Evolutionary conservation across 2,888 invertebrate genomes (phyloP).

Genomic region (Tanytarsus gracilentus): DNA sequence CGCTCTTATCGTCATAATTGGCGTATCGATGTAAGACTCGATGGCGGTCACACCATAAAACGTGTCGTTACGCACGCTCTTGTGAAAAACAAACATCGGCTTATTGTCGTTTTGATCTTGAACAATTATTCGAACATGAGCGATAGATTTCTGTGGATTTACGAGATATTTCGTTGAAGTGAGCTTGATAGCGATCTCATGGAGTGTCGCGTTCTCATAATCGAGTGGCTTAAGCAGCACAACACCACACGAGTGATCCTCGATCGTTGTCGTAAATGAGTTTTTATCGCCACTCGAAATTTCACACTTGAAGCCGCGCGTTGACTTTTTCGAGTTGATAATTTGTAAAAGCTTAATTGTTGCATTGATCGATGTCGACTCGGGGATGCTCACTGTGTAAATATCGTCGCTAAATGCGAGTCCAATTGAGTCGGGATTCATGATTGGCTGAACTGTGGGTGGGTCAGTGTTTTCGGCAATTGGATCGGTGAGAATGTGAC

Average conservation of each 20-base stretch:
- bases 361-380: slow-evolving; percentile 45
- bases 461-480: slow-evolving; percentile 43
- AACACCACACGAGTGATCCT: slow-evolving; percentile 75
- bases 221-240: slow-evolving; percentile 63
- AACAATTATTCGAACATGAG: slow-evolving; percentile 71
- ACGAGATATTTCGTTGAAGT: slow-evolving; percentile 72
- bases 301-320: slow-evolving; percentile 60
- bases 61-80: slow-evolving; percentile 53
- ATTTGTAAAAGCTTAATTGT: slow-evolving; percentile 42
- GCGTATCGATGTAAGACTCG: slow-evolving; percentile 63
- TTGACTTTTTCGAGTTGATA: slow-evolving; percentile 40
- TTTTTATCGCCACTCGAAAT: slow-evolving; percentile 72
- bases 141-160: slow-evolving; percentile 64
- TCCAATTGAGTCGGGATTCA: slow-evolving; percentile 46
- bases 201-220: slow-evolving; percentile 65
- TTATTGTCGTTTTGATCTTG: slow-evolving; percentile 82
- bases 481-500: slow-evolving; percentile 65
- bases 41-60: slow-evolving; percentile 73
- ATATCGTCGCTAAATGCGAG: slow-evolving; percentile 80
- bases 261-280: slow-evolving; percentile 62
- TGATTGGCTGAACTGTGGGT: slow-evolving; percentile 36
- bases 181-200: slow-evolving; percentile 65
- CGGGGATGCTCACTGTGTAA: slow-evolving; percentile 73
- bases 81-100: slow-evolving; percentile 70
- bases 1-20: slow-evolving; percentile 75